Evolutionary conservation across 2,888 invertebrate species (phyloP), one percentile per base, ranked within the genome.

Genomic region (Autographa gamma): DNA sequence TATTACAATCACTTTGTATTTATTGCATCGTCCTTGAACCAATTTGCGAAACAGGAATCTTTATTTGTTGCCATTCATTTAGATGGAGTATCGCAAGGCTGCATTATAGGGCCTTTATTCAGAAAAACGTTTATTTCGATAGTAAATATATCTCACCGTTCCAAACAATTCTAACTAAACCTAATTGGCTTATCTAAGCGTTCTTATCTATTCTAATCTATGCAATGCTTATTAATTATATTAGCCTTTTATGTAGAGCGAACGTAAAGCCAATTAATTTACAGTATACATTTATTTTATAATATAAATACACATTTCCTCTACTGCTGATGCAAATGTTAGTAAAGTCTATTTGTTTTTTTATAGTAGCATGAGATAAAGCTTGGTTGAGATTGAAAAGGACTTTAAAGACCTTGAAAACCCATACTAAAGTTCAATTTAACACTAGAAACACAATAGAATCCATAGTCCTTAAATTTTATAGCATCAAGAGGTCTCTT

Each of bases 181-280:
- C 76, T 68, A 63, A 76, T 77, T 76, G 71, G 63, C 80, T 63
- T 71, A 75, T 75, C 71, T 75, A 34, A 25, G 60, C 54, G 61
- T 66, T 66, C 52, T 13, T 56, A 71, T 76, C 58, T 66, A 68
- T 64, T 71, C 41, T 60, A 54, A 75, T 68, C 67, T 60, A 48
- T n/a, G 9, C n/a, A 34, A 61, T 56, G 72, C 76, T 75, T 16
- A 60, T 67, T 71, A 71, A 56, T 76, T 68, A 76, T 38, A 59
- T 68, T 16, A 52, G 5, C 76, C 76, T 60, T 79, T 65, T 76
- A 63, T 61, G 64, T 64, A 52, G 63, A 63, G 31, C 48, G 41
- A 25, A 69, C 52, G 58, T 59, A 59, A 68, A 63, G 58, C 56
- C 38, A 16, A 58, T 66, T 48, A 62, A 65, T 58, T 18, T 41